Evolutionary conservation across 2,113 vertebrate genomes (phyloP).

Genomic region (Cyanoderma ruficeps): DNA sequence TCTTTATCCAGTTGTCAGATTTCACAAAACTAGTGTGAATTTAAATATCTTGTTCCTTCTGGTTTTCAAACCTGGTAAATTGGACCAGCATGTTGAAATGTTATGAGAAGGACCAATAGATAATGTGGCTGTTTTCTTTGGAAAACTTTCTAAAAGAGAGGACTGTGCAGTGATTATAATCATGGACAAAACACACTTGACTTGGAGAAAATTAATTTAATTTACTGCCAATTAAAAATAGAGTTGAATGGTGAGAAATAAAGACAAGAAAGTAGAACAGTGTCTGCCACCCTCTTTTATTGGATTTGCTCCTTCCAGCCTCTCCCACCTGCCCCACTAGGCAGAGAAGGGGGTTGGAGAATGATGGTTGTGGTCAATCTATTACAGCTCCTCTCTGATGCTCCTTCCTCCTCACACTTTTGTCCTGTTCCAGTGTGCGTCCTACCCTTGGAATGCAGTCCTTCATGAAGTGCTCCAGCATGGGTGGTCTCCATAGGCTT

Average conservation of each 20-base stretch:
- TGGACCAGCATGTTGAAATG: neutral
- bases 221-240: neutral
- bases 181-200: neutral
- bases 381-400: neutral
- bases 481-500: neutral
- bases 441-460: neutral
- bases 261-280: neutral
- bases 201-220: neutral
- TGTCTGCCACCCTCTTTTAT: neutral
- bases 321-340: rapidly evolving
- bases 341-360: neutral
- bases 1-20: neutral
- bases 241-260: neutral
- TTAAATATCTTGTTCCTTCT: neutral
- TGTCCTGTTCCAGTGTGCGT: neutral
- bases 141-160: neutral
- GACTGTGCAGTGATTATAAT: neutral
- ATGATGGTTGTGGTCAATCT: no score
- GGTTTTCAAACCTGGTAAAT: neutral
- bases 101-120: neutral
- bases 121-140: neutral
- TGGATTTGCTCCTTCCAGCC: neutral
- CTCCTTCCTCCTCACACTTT: neutral
- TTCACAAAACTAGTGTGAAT: neutral
- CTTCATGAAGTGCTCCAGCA: neutral